phyloP scores from a whole-genome alignment of 2,113 vertebrate genomes.

The Alouatta palliata region DNA sequence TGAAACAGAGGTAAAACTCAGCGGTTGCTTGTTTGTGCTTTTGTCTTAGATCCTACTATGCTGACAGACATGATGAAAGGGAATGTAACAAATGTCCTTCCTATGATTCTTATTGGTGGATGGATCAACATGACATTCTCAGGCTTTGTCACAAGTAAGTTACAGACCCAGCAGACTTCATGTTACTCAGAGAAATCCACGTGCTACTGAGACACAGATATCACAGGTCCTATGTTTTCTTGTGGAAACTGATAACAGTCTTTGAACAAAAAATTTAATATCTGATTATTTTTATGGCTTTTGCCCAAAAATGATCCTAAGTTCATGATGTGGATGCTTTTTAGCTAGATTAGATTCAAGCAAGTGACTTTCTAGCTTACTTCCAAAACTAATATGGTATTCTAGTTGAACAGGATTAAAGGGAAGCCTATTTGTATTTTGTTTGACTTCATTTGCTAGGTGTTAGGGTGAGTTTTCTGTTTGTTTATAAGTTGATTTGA shows the following conservation, averaged over 20 bases:
- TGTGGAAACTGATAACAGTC: not conserved
- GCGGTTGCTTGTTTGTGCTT: constrained; percentile 11
- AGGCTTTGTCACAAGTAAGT: constrained; percentile 98
- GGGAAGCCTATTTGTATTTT: not conserved
- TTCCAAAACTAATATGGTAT: not conserved
- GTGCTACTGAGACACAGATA: not conserved
- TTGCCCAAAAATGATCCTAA: not conserved
- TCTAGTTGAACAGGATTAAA: not conserved
- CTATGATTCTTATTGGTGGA: constrained; percentile 98
- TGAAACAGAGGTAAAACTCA: not conserved
- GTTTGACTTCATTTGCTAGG: not conserved
- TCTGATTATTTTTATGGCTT: not conserved
- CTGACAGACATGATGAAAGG: constrained; percentile 99
- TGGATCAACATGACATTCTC: constrained; percentile 99
- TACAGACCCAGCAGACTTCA: not conserved
- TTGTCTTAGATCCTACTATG: constrained; percentile 96
- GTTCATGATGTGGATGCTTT: not conserved
- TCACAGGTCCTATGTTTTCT: not conserved
- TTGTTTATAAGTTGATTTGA: not conserved
- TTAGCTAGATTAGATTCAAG: not conserved
- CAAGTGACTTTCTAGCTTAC: not conserved
- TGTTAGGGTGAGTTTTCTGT: not conserved
- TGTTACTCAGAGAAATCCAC: not conserved
- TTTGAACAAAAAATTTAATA: not conserved
- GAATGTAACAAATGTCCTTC: constrained; percentile 98